Base-by-base conservation (phyloP, 2,113 vertebrate genomes). In the Delphinapterus leucas region DNA sequence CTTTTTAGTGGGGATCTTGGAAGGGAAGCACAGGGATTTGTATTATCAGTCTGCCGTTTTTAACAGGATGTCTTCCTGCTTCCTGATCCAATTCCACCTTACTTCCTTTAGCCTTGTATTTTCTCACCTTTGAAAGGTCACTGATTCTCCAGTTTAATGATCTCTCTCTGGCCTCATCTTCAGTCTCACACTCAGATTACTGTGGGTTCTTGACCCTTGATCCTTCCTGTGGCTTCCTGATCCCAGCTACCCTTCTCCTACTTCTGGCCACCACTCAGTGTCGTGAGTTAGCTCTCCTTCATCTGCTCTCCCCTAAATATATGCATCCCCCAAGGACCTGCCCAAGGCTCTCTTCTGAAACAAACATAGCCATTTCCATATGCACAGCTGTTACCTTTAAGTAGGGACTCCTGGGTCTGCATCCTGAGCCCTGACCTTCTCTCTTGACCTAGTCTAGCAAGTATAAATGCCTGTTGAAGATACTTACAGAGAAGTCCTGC, bases 301-400 rank as follows among this genome's bases (percentile, higher is more conserved):
- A 38, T 10, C 53, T 83, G 11, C 17, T n/a, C 15, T 58, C 18
- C 15, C 55, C 33, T 33, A 67, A 12, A 31, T 18, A 26, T 5
- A 9, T 1, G 12, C 31, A 55, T 5, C n/a, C 25, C 17, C 0
- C 12, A 33, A n/a, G 31, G 13, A 44, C 49, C 28, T 49, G 8
- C 14, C 7, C 13, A 2, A 26, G 23, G 13, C 31, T 61, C 20
- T 28, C 61, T 71, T 33, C 49, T 53, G 84, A 92, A 83, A 36
- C 44, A 21, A 14, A 63, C 9, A 8, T 33, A 28, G 6, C 38
- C 8, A 53, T 36, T 18, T 25, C 53, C 55, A 13, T 13, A 70
- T 41, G 23, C 12, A 38, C 4, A 47, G 13, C 49, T 70, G 2
- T 81, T 70, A 6, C n/a, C 38, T 83, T 18, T 81, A 49, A 21